Percentiles rank a stretch among this genome's conserved stretches.
Conservation (phyloP, 1,140 invertebrate species). For the Thaumetopoea pityocampa region DNA sequence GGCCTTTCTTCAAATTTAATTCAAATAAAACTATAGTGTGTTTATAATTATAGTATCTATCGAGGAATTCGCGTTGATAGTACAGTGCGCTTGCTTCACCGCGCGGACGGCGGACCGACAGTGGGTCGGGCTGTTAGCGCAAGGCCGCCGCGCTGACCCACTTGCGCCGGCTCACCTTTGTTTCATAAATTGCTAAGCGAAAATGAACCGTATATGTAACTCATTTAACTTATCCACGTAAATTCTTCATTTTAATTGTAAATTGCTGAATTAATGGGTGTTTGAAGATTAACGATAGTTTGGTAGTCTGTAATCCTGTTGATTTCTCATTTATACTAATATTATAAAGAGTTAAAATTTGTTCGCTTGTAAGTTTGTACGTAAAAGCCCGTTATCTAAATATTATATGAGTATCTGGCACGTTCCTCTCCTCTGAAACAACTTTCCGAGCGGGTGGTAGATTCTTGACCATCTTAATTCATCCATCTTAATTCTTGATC, state of each 20-base stretch:
- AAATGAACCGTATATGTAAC: conserved; percentile 27
- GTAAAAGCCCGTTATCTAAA: too few relatives aligned
- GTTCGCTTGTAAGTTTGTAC: too few relatives aligned
- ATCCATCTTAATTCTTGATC: too few relatives aligned
- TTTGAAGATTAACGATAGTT: conserved; percentile 4
- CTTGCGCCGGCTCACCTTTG: conserved; percentile 58
- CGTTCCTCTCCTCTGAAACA: too few relatives aligned
- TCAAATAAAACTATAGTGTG: too few relatives aligned
- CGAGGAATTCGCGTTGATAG: too few relatives aligned
- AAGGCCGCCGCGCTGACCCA: conserved; percentile 57
- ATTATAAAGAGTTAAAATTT: conserved; percentile 2
- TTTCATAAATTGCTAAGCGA: conserved; percentile 35
- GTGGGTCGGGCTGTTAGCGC: conserved; percentile 43
- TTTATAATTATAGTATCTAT: too few relatives aligned
- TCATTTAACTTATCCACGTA: conserved; percentile 8
- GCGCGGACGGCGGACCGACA: conserved; percentile 48
- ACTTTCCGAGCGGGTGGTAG: too few relatives aligned
- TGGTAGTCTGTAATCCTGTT: background rate
- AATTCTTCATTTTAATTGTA: conserved; percentile 13
- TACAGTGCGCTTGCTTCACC: conserved; percentile 11
- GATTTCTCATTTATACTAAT: background rate
- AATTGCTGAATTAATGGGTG: conserved; percentile 9
- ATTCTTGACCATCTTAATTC: too few relatives aligned
- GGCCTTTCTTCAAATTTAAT: too few relatives aligned
- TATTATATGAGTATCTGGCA: too few relatives aligned